Evolutionary conservation across 1,140 invertebrate genomes (phyloP).

Genomic region (Drosophila neocordata): DNA sequence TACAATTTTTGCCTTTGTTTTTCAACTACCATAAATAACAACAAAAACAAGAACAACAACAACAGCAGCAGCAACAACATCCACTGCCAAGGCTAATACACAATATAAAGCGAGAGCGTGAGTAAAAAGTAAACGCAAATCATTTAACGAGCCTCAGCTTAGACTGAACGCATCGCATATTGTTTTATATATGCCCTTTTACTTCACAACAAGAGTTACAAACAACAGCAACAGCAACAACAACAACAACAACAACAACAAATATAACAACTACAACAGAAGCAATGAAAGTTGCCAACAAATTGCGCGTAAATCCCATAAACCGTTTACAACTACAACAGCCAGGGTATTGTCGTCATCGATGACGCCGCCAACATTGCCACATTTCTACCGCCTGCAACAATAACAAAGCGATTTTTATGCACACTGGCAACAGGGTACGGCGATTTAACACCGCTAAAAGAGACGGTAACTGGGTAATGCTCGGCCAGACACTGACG

Average conservation of each 20-base stretch:
- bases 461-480: slow-evolving; percentile 11
- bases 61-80: neutral
- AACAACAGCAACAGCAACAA: too few species aligned
- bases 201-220: neutral
- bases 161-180: slow-evolving; percentile 70
- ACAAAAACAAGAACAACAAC: slow-evolving; percentile 23
- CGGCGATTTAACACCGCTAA: slow-evolving; percentile 23
- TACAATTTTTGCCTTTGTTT: slow-evolving; percentile 49
- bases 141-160: slow-evolving; percentile 76
- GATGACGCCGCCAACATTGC: slow-evolving; percentile 47
- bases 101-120: slow-evolving; percentile 55
- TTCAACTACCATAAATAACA: slow-evolving; percentile 34
- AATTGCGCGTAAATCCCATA: slow-evolving; percentile 81
- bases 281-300: slow-evolving; percentile 72
- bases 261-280: slow-evolving; percentile 20
- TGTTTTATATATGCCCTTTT: slow-evolving; percentile 63
- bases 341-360: slow-evolving; percentile 58
- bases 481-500: neutral
- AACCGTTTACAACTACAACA: slow-evolving; percentile 81
- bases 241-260: slow-evolving; percentile 32
- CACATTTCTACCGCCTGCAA: slow-evolving; percentile 62
- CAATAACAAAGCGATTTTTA: slow-evolving; percentile 79
- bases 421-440: slow-evolving; percentile 50
- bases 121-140: slow-evolving; percentile 69
- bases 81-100: slow-evolving; percentile 55